Conservation (phyloP, 2,888 invertebrate species). For the Beris chalybata region DNA sequence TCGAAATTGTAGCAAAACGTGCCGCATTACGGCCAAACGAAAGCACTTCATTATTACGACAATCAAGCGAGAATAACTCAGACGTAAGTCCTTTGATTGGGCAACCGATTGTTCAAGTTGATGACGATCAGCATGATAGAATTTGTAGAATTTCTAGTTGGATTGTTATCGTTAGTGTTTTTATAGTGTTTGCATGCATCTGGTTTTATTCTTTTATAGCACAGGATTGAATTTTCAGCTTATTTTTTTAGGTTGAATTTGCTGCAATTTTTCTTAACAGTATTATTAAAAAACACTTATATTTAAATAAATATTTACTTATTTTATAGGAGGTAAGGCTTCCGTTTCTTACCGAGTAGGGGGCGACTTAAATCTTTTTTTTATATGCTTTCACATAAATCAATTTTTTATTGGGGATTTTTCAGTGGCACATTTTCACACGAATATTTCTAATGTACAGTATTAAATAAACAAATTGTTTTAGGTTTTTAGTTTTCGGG, state of each 20-base stretch:
- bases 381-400: too few species aligned
- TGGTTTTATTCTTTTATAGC: conserved; percentile 10
- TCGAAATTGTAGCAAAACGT: conserved; percentile 75
- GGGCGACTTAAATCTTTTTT: too few species aligned
- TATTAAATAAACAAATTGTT: too few species aligned
- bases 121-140: conserved; percentile 1
- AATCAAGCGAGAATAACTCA: conserved; percentile 36
- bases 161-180: conserved; percentile 22
- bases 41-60: conserved; percentile 22
- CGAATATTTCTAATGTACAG: too few species aligned
- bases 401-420: too few species aligned
- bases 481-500: too few species aligned
- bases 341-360: too few species aligned
- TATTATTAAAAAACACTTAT: too few species aligned
- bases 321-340: too few species aligned
- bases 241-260: not conserved
- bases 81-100: conserved; percentile 39
- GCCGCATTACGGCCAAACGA: conserved; percentile 53
- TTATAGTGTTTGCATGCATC: conserved; percentile 15
- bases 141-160: conserved; percentile 14
- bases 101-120: not conserved
- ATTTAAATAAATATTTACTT: too few species aligned
- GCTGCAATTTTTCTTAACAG: not conserved
- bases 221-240: not conserved
- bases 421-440: too few species aligned